phyloP scores from a whole-genome alignment of 2,113 vertebrate genomes.

The Brienomyrus longianalis region DNA sequence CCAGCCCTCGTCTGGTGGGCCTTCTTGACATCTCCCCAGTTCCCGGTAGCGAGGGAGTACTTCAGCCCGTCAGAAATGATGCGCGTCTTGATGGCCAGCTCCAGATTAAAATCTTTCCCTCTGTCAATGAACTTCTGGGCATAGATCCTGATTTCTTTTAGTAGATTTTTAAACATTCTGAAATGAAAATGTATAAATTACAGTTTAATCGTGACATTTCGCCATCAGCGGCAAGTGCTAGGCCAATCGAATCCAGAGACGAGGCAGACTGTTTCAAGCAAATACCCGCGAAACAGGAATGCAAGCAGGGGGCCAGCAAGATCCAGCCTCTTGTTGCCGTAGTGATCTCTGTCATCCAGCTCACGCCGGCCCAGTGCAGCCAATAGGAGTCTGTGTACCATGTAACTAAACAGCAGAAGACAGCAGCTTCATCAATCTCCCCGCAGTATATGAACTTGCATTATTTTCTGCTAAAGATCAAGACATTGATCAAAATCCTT shows the following conservation, averaged over 20 bases:
- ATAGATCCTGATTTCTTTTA: conserved; percentile 97
- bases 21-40: conserved; percentile 99
- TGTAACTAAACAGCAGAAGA: conserved; percentile 67
- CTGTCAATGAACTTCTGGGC: conserved; percentile 96
- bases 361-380: conserved; percentile 90
- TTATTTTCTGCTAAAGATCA: not conserved
- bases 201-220: not conserved
- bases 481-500: not conserved
- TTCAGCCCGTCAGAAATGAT: conserved; percentile 97
- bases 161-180: conserved; percentile 98
- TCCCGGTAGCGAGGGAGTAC: conserved; percentile 92
- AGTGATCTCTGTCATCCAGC: conserved; percentile 97
- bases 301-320: conserved; percentile 91
- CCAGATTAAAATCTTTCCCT: conserved; percentile 97
- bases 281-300: conserved; percentile 93
- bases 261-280: not conserved
- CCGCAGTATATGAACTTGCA: not conserved
- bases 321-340: conserved; percentile 97
- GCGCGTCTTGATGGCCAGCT: conserved; percentile 92
- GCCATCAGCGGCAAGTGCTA: not conserved
- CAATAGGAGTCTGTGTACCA: conserved; percentile 90
- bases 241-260: not conserved
- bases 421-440: not conserved
- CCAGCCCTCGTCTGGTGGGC: conserved; percentile 96
- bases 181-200: not conserved